A percentile compares a stretch with the other conserved stretches of the same genome.
phyloP scores from a whole-genome alignment of 92 coral and sea anemone species.

The Palythoa grandis region DNA sequence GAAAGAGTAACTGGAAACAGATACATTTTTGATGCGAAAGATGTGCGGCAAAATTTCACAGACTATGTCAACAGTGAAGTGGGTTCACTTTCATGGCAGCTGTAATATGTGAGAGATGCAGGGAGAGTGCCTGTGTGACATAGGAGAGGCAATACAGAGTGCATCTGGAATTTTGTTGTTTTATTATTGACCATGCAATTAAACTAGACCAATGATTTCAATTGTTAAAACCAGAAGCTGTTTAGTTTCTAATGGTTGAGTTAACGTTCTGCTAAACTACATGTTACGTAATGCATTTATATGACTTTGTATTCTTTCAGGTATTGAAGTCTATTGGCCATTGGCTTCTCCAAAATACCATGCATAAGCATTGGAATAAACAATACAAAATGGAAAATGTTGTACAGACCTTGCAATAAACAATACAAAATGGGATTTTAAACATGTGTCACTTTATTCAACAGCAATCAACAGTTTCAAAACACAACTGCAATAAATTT shows the following conservation, averaged over 20 bases:
- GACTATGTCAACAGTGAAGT: conserved; percentile 51
- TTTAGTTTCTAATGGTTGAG: conserved; percentile 11
- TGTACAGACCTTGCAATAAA: conserved; percentile 8
- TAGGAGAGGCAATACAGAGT: conserved; percentile 3
- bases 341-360: not conserved
- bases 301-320: conserved; percentile 10
- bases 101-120: conserved; percentile 48
- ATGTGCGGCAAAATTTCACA: conserved; percentile 36
- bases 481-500: not conserved
- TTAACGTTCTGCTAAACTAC: not conserved
- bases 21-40: conserved; percentile 32
- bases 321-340: conserved; percentile 9
- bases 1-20: conserved; percentile 46
- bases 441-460: conserved; percentile 10
- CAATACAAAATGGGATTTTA: not conserved
- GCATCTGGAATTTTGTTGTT: conserved; percentile 26
- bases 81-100: conserved; percentile 55
- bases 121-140: conserved; percentile 38
- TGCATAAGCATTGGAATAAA: not conserved
- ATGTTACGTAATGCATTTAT: not conserved
- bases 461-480: conserved; percentile 4
- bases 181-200: conserved; percentile 16
- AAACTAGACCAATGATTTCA: conserved; percentile 9
- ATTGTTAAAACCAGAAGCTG: conserved; percentile 10
- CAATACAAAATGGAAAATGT: not conserved